These are phyloP conservation scores for Melolontha melolontha DNA, from an alignment of 2,888 invertebrate genomes.

Conservation along the genomic window DNA sequence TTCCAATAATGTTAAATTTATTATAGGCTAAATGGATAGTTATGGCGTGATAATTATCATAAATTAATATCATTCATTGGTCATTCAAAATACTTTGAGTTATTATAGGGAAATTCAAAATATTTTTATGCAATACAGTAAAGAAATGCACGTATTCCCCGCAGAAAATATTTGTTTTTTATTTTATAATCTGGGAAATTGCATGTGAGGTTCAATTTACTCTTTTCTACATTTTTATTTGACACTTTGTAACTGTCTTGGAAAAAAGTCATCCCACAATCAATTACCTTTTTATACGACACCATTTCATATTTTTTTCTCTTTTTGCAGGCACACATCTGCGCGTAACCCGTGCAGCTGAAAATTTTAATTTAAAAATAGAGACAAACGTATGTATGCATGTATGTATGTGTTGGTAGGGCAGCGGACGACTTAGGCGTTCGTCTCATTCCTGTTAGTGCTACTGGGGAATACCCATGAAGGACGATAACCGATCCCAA, in stretches of 20 bases:
- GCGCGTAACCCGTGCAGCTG: constrained; percentile 20
- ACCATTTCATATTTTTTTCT: constrained; percentile 20
- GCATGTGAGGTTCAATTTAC: constrained; percentile 5
- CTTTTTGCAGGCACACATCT: constrained; percentile 26
- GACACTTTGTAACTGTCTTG: constrained; percentile 4
- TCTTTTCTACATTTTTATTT: constrained; percentile 9
- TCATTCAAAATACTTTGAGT: too few relatives aligned
- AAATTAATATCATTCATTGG: too few relatives aligned
- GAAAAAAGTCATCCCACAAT: constrained; percentile 32
- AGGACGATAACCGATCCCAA: constrained; percentile 51
- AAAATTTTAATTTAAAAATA: constrained; percentile 40
- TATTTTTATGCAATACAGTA: too few relatives aligned
- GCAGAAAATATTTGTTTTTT: too few relatives aligned
- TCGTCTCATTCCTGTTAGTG: constrained; percentile 7
- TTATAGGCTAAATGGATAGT: too few relatives aligned
- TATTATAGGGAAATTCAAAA: too few relatives aligned
- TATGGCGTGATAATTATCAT: too few relatives aligned
- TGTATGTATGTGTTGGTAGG: constrained; percentile 7
- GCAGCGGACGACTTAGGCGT: constrained; percentile 25
- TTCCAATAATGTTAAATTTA: too few relatives aligned
- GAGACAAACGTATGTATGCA: constrained; percentile 12
- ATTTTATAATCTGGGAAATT: constrained; percentile 3
- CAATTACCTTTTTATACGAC: constrained; percentile 33
- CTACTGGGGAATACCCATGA: constrained; percentile 44
- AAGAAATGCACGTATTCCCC: too few relatives aligned